Evolutionary conservation across 1,140 invertebrate genomes (phyloP), one percentile per base, ranked within the genome.

Genomic region (Drosophila repleta): DNA sequence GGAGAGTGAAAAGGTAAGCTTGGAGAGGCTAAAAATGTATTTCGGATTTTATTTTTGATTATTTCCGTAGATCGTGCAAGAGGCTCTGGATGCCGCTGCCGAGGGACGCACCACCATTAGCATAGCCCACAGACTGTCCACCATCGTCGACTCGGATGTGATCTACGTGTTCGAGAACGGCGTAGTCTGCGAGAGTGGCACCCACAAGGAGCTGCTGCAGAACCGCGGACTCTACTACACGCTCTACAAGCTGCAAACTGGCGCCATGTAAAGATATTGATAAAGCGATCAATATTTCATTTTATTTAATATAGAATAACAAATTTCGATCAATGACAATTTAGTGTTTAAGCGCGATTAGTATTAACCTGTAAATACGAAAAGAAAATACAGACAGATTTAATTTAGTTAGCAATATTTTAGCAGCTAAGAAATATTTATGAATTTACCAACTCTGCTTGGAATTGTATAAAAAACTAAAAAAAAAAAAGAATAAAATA

Each of bases 41-140:
- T 15, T 15, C 3, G 1, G 4, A 0, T 0, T 13, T n/a, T 10
- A 0, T 5, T n/a, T 20, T 4, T 6, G 4, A 10, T 13, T 5
- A 7, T 72, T 35, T 43, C 15, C 8, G 8, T 6, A 94, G 94
- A 93, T 95, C 26, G 95, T 96, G 13, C 95, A 96, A 93, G 94
- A 95, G 76, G 95, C 95, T 0, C 84, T 96, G n/a, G 95, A 96
- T 77, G 93, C 93, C 49, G 95, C 94, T 1, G 92, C 94, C 58
- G 92, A 93, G 78, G 96, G 96, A 3, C 92, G 96, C 55, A 97
- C 96, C 0, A 96, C 96, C 17, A 94, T 96, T 21, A 94, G 95
- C n/a, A 95, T 96, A 66, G 96, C 96, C n/a, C 96, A 96, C 79
- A 91, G 94, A 35, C 91, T 97, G 10, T 93, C 95, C 7, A 97